A percentile compares a stretch with the other conserved stretches of the same genome.
phyloP scores from a whole-genome alignment of 2,888 invertebrate species.

The Dryocosmus kuriphilus region DNA sequence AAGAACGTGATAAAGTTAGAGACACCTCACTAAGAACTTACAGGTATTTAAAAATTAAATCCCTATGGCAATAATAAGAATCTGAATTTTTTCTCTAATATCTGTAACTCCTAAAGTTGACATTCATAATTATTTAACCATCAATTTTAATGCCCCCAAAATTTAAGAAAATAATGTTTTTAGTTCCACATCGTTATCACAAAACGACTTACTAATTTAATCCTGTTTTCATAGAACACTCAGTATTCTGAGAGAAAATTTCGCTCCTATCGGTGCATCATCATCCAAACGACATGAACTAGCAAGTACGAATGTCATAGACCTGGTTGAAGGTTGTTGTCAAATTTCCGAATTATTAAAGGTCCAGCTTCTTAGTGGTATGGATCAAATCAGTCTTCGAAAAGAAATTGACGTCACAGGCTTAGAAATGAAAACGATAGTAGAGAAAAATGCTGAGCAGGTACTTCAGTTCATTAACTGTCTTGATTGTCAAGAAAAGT shows the following conservation, averaged over 20 bases:
- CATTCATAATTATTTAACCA: no score
- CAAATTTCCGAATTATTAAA: conserved; percentile 82
- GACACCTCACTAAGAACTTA: conserved; percentile 83
- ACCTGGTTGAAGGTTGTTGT: conserved; percentile 82
- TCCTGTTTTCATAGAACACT: conserved; percentile 72
- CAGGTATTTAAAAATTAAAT: conserved; percentile 75
- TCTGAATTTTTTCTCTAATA: no score
- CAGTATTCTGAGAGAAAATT: conserved; percentile 78
- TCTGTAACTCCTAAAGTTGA: no score
- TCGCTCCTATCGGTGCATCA: conserved; percentile 79
- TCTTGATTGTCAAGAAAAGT: background rate
- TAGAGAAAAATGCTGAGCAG: conserved; percentile 82
- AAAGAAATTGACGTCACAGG: conserved; percentile 71
- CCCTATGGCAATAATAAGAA: no score
- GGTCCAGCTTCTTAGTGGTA: conserved; percentile 76
- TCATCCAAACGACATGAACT: conserved; percentile 75
- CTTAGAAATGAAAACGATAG: conserved; percentile 78
- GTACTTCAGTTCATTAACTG: conserved; percentile 70
- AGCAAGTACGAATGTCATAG: conserved; percentile 82
- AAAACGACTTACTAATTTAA: no score
- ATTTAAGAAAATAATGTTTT: no score
- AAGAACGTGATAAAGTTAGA: conserved; percentile 84
- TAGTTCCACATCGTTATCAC: no score
- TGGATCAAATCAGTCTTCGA: conserved; percentile 66
- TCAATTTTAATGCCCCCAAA: no score